Conservation (phyloP, 2,888 invertebrate species). For the Parnassius apollo region DNA sequence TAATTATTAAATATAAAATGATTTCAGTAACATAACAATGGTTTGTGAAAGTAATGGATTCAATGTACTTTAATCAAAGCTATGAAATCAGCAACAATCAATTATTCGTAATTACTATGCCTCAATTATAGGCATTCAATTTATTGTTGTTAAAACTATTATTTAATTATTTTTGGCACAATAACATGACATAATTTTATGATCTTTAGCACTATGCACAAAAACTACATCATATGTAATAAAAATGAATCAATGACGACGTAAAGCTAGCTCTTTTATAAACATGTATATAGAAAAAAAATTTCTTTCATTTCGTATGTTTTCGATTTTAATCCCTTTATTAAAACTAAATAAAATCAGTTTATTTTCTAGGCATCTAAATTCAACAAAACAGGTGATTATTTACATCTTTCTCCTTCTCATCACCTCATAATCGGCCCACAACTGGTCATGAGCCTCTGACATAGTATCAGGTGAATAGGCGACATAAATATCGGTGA, state of each 20-base stretch:
- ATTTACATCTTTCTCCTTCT: not conserved
- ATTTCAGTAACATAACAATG: constrained; percentile 3
- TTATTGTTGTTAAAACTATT: too few species aligned
- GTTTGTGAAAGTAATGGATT: not conserved
- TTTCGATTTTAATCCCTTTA: too few species aligned
- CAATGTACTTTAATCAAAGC: not conserved
- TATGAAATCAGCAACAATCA: not conserved
- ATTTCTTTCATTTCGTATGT: too few species aligned
- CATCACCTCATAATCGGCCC: too few species aligned
- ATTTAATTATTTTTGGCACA: not conserved
- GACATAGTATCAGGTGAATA: too few species aligned
- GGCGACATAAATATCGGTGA: too few species aligned
- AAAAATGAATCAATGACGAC: not conserved
- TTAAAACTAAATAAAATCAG: too few species aligned
- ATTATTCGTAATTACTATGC: too few species aligned
- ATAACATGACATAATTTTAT: not conserved
- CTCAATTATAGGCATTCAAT: too few species aligned
- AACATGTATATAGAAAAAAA: constrained; percentile 7
- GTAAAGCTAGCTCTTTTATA: constrained; percentile 2
- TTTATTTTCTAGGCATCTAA: too few species aligned
- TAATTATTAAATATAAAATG: not conserved
- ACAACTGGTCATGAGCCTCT: too few species aligned
- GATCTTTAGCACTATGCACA: not conserved
- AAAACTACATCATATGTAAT: not conserved
- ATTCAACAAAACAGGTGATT: too few species aligned